Evolutionary conservation across 2,888 invertebrate species (phyloP), one percentile per base, ranked within the genome.

Genomic region (Cheilosia variabilis): DNA sequence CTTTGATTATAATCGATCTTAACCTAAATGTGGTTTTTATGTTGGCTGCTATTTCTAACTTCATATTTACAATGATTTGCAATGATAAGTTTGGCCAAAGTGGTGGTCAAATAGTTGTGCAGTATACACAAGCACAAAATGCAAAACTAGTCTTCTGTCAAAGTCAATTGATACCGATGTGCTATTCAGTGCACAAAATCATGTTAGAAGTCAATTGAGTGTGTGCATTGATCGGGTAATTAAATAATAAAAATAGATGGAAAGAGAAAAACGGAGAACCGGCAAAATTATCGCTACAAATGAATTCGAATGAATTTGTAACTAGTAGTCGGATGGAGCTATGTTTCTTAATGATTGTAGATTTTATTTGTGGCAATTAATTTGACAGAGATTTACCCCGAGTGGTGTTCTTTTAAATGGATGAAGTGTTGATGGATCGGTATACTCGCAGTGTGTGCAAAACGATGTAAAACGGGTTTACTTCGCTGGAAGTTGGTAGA

Each of bases 1-100:
- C 79, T 75, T 75, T 71, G 84, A 90, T 89, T 89, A 89, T 88
- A 88, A 89, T 89, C 89, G 91, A 89, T 90, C 91, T 91, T 90
- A 90, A 90, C 91, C 90, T 89, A 90, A 91, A 90, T 90, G 84
- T 71, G 69, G 15, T 69, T 63, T 27, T 58, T 76, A 19, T 71
- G 57, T 62, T 24, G 58, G 55, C 24, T 13, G 37, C 7, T 45
- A 27, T 75, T 22, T 63, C 43, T 53, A 63, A 45, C 68, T 80
- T 84, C 71, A 80, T 80, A 80, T 86, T 86, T 80, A 76, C 76
- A 80, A 66, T 80, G 62, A 86, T 86, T 80, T 79, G 37, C 72
- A 76, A 75, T 80, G 69, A 80, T 79, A 79, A 79, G 63, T 84
- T 79, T 52, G 13, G 19, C 50, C 34, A 52, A 13, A 57, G 43